Evolutionary conservation across 2,888 invertebrate species (phyloP).

Genomic region (Antitype chi): DNA sequence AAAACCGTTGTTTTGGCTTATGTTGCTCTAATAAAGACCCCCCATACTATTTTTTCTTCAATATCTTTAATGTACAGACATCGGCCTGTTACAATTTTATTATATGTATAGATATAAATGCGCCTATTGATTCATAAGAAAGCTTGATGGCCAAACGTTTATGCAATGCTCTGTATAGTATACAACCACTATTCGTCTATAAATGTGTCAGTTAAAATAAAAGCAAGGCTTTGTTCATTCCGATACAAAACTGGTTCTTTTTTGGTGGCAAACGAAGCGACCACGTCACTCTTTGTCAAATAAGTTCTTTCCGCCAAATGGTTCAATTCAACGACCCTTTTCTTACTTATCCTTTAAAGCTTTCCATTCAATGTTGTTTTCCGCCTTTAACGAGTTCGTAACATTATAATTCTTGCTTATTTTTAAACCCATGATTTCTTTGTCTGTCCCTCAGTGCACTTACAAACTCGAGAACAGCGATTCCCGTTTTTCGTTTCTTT

Average conservation of each 20-base stretch:
- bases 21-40: too few species aligned
- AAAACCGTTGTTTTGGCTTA: too few species aligned
- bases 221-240: neutral
- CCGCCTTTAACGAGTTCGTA: too few species aligned
- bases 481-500: neutral
- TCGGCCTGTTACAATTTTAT: too few species aligned
- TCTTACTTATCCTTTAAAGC: neutral
- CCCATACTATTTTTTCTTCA: too few species aligned
- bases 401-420: neutral
- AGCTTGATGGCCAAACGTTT: neutral
- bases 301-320: neutral
- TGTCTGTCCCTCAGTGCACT: neutral
- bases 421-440: neutral
- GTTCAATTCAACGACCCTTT: neutral
- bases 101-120: too few species aligned
- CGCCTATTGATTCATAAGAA: neutral
- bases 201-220: neutral
- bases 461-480: neutral
- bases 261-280: neutral
- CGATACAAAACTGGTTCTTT: neutral
- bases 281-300: neutral
- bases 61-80: too few species aligned
- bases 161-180: neutral
- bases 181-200: neutral
- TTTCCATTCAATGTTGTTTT: neutral